Evolutionary conservation across 2,113 vertebrate genomes (phyloP).

Genomic region (Corythornis vintsioides): DNA sequence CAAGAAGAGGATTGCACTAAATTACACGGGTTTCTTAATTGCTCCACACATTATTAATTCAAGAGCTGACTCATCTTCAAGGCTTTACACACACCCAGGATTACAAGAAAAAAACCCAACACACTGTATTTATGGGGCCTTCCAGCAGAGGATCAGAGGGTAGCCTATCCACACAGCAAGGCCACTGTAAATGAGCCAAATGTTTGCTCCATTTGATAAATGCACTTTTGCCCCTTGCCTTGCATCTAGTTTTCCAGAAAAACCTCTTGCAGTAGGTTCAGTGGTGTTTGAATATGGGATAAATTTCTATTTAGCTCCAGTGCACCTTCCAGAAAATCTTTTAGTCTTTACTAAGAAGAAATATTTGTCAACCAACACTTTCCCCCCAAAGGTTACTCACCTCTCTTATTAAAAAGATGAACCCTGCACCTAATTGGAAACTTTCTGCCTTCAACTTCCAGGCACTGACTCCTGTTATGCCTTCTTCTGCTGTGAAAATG

Average conservation of each 20-base stretch:
- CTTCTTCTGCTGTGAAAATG: neutral
- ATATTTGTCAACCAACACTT: neutral
- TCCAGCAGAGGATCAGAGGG: neutral
- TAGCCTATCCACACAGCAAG: neutral
- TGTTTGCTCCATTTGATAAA: neutral
- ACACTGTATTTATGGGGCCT: neutral
- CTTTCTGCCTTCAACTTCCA: neutral
- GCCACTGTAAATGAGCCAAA: neutral
- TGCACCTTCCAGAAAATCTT: neutral
- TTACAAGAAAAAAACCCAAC: neutral
- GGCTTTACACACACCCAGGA: neutral
- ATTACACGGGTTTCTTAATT: constrained; percentile 11
- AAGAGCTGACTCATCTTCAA: constrained; percentile 18
- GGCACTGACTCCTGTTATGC: neutral
- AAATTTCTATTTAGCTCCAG: neutral
- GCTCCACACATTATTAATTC: constrained; percentile 3
- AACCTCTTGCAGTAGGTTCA: neutral
- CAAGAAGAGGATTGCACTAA: neutral
- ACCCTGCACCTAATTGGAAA: constrained; percentile 4
- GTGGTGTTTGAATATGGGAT: neutral
- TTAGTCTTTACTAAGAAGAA: neutral
- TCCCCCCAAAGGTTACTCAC: neutral
- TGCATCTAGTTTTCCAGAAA: neutral
- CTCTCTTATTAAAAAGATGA: constrained; percentile 28
- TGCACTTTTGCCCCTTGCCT: neutral